Base-by-base conservation (phyloP, 2,888 invertebrate genomes). In the Spilarctia lutea region DNA sequence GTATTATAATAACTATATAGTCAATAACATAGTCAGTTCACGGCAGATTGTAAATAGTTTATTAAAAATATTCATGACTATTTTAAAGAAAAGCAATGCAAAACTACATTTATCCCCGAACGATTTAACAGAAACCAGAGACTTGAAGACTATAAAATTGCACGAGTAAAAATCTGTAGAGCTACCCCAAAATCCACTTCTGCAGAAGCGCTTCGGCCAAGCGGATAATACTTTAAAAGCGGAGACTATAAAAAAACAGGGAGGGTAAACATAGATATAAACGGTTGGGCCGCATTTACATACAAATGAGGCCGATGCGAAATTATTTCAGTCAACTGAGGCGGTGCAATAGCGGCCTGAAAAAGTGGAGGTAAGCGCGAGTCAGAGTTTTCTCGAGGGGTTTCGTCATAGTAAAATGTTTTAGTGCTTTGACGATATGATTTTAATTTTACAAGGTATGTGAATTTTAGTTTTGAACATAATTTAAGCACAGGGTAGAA, bases 251-350 rank as follows among this genome's bases (percentile, higher is more conserved):
- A 88, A 89, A 92, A 91, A 90, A 89, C 89, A 87, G 85, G 87
- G 88, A 91, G 91, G 86, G 90, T 91, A 92, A 92, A 93, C 91
- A 92, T 87, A 92, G 93, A 93, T 92, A 93, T 93, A 93, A 92
- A 90, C 91, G 89, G 89, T 85, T 81, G 85, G 88, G 85, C 85
- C 86, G 86, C 91, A 94, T 94, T 94, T 92, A 89, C 94, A 94
- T 94, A 92, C 93, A 94, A 93, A 94, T 93, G 93, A 94, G 93
- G 87, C 85, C 84, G 86, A 87, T 84, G 88, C 85, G 89, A 89
- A 91, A 91, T 92, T 91, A 90, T 91, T 90, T 89, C 89, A 88
- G 88, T 85, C 86, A 82, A 77, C 85, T 84, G 85, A 85, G 84
- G 83, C 86, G 85, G 87, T 89, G 85, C 87, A 89, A 84, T 85